Evolutionary conservation across 2,797 vertebrate genomes (phyloP), one percentile per base, ranked within the genome.

Genomic region (Australoheros facetus): DNA sequence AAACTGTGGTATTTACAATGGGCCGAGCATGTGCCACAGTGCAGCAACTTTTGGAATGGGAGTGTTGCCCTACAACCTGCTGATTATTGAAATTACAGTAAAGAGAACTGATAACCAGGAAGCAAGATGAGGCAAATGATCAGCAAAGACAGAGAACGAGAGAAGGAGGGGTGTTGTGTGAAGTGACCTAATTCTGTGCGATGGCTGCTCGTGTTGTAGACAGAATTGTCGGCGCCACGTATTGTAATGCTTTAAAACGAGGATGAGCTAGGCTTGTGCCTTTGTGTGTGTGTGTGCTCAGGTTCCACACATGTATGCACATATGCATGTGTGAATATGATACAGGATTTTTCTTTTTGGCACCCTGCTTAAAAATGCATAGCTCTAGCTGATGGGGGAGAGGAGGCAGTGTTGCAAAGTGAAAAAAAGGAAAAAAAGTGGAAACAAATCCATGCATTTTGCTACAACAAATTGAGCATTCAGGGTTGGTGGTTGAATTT

Each of bases 141-240:
- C 87, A 91, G 83, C 66, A 85, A 85, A 92, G 85, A 86, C 71
- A 85, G 86, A 87, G 81, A 71, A 53, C 39, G 71, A 81, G 85
- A 80, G 87, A 89, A 90, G 82, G 87, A 89, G 85, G 91, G 86
- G 90, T 88, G 82, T 54, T 82, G 89, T 89, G 87, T 74, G 87
- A 77, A 92, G 91, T 95, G 95, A 95, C 95, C 94, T 95, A 95
- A 93, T 95, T 96, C 88, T 93, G 89, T 83, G 86, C 84, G 93
- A 95, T 93, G 94, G 92, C 91, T 88, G 91, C 87, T 94, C 66
- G 54, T 93, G 91, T 90, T 78, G 80, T 86, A 93, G 92, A 90
- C 89, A 88, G 84, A 91, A 84, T 81, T 79, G 89, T 82, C 85
- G 71, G 76, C 83, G 74, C 81, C 78, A 7, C 71, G 86, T 69